phyloP scores from a whole-genome alignment of 1,140 invertebrate genomes.

The Hyles euphorbiae region DNA sequence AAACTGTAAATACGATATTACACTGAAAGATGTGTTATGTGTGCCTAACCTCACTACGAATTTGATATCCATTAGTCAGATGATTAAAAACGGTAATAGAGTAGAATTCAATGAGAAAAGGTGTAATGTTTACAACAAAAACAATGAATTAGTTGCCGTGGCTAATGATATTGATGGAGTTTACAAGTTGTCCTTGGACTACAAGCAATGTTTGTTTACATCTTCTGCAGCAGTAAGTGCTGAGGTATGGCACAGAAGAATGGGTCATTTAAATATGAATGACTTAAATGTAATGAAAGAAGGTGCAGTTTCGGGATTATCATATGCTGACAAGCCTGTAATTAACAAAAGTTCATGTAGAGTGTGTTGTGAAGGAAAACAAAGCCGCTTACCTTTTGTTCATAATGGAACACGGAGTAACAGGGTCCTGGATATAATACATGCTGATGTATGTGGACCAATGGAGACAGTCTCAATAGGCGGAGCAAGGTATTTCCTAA shows the following conservation, averaged over 20 bases:
- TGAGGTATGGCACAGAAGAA: constrained; percentile 18
- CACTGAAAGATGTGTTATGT: constrained; percentile 15
- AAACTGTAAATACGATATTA: constrained; percentile 8
- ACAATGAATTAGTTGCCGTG: constrained; percentile 15
- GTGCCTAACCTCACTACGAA: constrained; percentile 32
- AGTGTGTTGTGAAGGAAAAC: constrained; percentile 24
- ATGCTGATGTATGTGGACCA: constrained; percentile 43
- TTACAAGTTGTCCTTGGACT: constrained; percentile 13
- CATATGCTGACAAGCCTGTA: constrained; percentile 10
- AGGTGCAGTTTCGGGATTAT: constrained; percentile 14
- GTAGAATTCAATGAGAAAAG: constrained; percentile 15
- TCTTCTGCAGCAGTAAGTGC: constrained; percentile 1
- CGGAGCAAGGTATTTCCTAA: constrained; percentile 28
- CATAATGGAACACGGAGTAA: background rate
- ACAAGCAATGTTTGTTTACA: constrained; percentile 10
- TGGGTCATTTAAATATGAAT: constrained; percentile 19
- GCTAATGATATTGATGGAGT: constrained; percentile 15
- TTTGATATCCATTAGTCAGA: constrained; percentile 31
- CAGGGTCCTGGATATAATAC: constrained; percentile 27
- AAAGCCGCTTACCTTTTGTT: constrained; percentile 15
- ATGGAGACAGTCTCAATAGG: constrained; percentile 26
- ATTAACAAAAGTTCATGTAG: constrained; percentile 13
- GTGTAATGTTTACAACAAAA: constrained; percentile 29
- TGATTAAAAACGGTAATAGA: constrained; percentile 34
- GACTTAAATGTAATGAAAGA: constrained; percentile 19